Conservation (phyloP, 2,797 vertebrate genomes). For the Xiphophorus birchmanni region DNA sequence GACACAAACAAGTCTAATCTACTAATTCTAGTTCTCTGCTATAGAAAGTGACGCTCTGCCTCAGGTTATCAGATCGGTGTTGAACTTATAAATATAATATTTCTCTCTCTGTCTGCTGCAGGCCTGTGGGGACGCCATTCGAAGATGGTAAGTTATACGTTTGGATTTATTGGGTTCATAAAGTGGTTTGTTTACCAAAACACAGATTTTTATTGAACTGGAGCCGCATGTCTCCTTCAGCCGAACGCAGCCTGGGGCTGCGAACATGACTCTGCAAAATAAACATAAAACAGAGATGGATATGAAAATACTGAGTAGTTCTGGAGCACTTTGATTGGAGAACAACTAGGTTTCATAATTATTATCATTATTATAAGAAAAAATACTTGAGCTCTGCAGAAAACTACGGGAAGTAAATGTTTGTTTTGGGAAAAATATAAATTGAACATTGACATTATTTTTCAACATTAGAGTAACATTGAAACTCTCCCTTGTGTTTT, state of each 20-base stretch:
- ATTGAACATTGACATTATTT: background rate
- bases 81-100: conserved; percentile 16
- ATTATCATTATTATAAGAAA: background rate
- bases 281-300: background rate
- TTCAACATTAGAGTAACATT: too few species aligned
- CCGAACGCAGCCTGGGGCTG: background rate
- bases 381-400: background rate
- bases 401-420: background rate
- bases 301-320: background rate
- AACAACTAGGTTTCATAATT: background rate
- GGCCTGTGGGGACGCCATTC: conserved; percentile 98
- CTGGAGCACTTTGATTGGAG: background rate
- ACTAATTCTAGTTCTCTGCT: too few species aligned
- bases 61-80: conserved; percentile 11
- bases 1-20: too few species aligned
- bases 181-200: conserved; percentile 23
- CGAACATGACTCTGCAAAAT: background rate
- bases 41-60: background rate
- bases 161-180: conserved; percentile 26
- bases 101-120: conserved; percentile 71
- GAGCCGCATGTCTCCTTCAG: conserved; percentile 3
- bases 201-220: conserved; percentile 11
- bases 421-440: background rate
- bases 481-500: too few species aligned
- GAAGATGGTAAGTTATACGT: conserved; percentile 91